phyloP scores from a whole-genome alignment of 2,888 invertebrate species.

The Epistrophe grossulariae region DNA sequence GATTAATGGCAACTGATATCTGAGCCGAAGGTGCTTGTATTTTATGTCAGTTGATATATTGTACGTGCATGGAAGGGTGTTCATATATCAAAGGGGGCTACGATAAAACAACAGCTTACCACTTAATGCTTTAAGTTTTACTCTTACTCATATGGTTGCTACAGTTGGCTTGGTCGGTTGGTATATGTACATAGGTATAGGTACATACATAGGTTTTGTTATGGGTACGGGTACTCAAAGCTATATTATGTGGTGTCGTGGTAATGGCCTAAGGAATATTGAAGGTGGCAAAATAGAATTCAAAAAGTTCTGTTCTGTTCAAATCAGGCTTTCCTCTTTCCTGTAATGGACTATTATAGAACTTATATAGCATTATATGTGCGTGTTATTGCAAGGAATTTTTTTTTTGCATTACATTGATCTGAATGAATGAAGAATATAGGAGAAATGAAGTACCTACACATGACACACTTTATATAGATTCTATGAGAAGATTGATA shows the following conservation, averaged over 20 bases:
- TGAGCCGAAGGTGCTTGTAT: constrained; percentile 72
- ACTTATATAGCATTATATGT: too few species aligned
- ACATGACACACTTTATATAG: constrained; percentile 16
- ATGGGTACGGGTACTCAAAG: constrained; percentile 30
- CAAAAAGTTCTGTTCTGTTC: constrained; percentile 54
- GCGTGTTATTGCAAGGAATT: constrained; percentile 1
- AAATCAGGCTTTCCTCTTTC: constrained; percentile 57
- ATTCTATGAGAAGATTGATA: constrained; percentile 1
- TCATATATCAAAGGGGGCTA: constrained; percentile 74
- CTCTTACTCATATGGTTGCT: neutral
- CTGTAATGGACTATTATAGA: too few species aligned
- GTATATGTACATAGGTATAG: too few species aligned
- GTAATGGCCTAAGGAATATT: constrained; percentile 30
- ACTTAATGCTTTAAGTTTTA: constrained; percentile 67
- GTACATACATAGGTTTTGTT: neutral
- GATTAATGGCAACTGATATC: constrained; percentile 77
- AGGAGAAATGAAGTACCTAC: neutral
- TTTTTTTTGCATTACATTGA: constrained; percentile 9
- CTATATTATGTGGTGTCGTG: constrained; percentile 58
- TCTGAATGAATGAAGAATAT: constrained; percentile 10
- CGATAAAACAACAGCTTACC: constrained; percentile 74
- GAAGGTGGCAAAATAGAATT: constrained; percentile 59
- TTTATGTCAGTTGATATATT: constrained; percentile 74
- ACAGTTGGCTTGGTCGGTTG: constrained; percentile 4
- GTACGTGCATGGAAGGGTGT: constrained; percentile 68